These are phyloP conservation scores for Silurus glanis DNA, from an alignment of 2,113 vertebrate genomes.

Conservation along the genomic window DNA sequence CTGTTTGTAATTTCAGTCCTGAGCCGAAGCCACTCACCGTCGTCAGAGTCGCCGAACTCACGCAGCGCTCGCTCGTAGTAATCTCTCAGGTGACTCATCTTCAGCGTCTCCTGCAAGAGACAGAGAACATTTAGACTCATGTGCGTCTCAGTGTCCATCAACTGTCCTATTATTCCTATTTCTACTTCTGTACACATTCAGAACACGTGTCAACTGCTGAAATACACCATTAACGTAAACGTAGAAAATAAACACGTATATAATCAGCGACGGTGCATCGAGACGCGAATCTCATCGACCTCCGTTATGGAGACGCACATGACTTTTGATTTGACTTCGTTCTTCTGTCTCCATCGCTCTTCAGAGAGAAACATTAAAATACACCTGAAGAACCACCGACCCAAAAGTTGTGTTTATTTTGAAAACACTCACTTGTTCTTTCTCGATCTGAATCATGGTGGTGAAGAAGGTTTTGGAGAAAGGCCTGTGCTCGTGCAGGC, in stretches of 20 bases:
- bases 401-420: background rate
- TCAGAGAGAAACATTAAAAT: background rate
- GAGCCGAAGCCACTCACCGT: conserved; percentile 72
- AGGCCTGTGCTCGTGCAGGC: conserved; percentile 85
- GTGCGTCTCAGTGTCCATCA: background rate
- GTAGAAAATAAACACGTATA: no score
- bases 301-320: no score
- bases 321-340: no score
- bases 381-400: background rate
- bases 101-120: conserved; percentile 77
- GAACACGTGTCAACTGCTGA: no score
- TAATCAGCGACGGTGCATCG: no score
- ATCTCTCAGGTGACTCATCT: conserved; percentile 83
- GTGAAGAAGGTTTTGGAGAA: conserved; percentile 87
- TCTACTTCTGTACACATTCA: no score
- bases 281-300: no score
- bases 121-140: background rate
- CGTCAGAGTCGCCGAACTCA: conserved; percentile 85
- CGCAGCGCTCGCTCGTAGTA: conserved; percentile 91
- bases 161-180: no score
- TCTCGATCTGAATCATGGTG: conserved; percentile 91
- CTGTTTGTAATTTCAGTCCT: background rate
- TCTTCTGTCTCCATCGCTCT: background rate
- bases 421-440: conserved; percentile 81
- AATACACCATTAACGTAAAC: no score